These are phyloP conservation scores for Brenthis daphne DNA, from an alignment of 2,888 invertebrate species.

Conservation along the genomic window DNA sequence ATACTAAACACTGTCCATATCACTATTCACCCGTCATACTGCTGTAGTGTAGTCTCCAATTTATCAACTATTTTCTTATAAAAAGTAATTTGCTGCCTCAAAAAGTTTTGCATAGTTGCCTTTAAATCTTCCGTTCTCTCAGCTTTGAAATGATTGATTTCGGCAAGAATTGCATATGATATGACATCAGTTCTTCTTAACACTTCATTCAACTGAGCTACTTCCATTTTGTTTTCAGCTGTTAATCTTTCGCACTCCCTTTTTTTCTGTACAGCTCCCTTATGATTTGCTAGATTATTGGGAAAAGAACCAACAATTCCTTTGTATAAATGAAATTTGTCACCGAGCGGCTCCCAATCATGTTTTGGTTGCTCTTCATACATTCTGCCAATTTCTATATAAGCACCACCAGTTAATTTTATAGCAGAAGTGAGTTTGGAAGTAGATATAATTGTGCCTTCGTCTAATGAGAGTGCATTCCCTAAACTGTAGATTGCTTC, in stretches of 20 bases:
- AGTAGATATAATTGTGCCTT: conserved; percentile 84
- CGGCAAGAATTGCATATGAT: conserved; percentile 96
- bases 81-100: conserved; percentile 94
- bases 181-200: conserved; percentile 93
- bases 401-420: conserved; percentile 93
- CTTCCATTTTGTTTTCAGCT: conserved; percentile 91
- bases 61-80: conserved; percentile 92
- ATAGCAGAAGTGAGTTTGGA: conserved; percentile 89
- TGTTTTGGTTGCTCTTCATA: conserved; percentile 94
- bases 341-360: conserved; percentile 95
- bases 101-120: conserved; percentile 91
- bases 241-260: conserved; percentile 92
- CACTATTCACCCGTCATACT: conserved; percentile 67
- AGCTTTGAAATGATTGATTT: conserved; percentile 95
- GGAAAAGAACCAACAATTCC: conserved; percentile 95
- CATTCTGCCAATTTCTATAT: conserved; percentile 93
- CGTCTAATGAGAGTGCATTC: conserved; percentile 90
- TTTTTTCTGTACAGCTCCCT: conserved; percentile 93
- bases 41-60: conserved; percentile 83
- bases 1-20: conserved; percentile 31
- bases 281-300: conserved; percentile 94
- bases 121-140: conserved; percentile 94
- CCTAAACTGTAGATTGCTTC: conserved; percentile 93
- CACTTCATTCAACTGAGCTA: conserved; percentile 90
- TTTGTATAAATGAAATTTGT: conserved; percentile 96